These are phyloP conservation scores for Arion vulgaris DNA, from an alignment of 1,140 invertebrate species.

Conservation along the genomic window DNA sequence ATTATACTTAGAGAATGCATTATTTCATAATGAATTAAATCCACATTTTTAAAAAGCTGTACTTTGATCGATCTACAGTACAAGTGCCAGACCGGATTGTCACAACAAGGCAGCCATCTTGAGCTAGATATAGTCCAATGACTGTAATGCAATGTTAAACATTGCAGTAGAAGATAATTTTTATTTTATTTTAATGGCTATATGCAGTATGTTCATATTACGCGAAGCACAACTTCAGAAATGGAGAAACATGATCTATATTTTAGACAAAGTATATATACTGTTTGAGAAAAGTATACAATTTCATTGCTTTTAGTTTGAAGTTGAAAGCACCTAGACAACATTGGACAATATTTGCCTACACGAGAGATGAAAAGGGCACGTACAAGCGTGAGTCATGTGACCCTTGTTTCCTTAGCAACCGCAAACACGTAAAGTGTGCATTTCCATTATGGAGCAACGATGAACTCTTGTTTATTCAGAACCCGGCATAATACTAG, in stretches of 20 bases:
- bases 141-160: background rate
- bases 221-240: background rate
- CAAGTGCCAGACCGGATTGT: background rate
- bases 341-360: constrained; percentile 7
- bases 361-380: background rate
- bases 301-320: background rate
- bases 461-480: background rate
- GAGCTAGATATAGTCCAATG: background rate
- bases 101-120: background rate
- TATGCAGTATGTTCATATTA: too few relatives aligned
- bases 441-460: background rate
- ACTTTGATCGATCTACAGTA: background rate
- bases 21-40: too few relatives aligned
- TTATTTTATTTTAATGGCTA: background rate
- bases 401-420: background rate
- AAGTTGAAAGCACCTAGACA: background rate
- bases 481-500: background rate
- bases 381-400: background rate
- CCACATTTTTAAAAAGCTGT: too few relatives aligned
- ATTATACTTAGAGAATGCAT: too few relatives aligned
- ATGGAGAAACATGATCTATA: background rate
- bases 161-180: background rate
- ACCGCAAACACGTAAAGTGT: background rate
- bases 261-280: background rate
- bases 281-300: background rate